Conservation (phyloP, 1,140 invertebrate genomes). For the Lordiphosa mommai region DNA sequence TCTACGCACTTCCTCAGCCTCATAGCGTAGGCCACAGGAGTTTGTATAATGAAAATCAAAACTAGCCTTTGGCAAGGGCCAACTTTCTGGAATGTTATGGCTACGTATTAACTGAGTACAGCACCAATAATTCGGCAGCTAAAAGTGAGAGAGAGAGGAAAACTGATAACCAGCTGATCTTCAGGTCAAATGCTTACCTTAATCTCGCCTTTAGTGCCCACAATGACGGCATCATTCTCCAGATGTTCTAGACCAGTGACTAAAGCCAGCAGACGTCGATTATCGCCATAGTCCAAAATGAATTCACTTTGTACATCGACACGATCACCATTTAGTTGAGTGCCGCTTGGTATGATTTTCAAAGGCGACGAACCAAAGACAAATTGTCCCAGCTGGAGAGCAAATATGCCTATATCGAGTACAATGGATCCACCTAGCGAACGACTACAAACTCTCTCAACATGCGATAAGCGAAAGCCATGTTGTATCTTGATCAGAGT, state of each 20-base stretch:
- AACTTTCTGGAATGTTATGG: conserved; percentile 79
- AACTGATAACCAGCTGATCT: conserved; percentile 13
- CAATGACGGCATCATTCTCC: conserved; percentile 83
- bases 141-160: conserved; percentile 11
- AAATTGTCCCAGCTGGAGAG: conserved; percentile 86
- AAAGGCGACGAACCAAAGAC: conserved; percentile 85
- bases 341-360: conserved; percentile 83
- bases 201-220: conserved; percentile 85
- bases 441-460: conserved; percentile 47
- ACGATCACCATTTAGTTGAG: conserved; percentile 83
- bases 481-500: conserved; percentile 85
- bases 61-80: conserved; percentile 81
- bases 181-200: conserved; percentile 78
- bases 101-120: conserved; percentile 50
- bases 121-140: conserved; percentile 80
- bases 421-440: conserved; percentile 88
- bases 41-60: conserved; percentile 84
- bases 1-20: conserved; percentile 86
- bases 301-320: conserved; percentile 85
- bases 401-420: conserved; percentile 91
- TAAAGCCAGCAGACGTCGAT: conserved; percentile 82
- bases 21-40: conserved; percentile 85
- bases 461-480: conserved; percentile 81
- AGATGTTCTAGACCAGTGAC: conserved; percentile 81
- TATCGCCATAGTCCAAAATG: conserved; percentile 83